phyloP scores from a whole-genome alignment of 2,113 vertebrate genomes.

The Synodontis membranacea region DNA sequence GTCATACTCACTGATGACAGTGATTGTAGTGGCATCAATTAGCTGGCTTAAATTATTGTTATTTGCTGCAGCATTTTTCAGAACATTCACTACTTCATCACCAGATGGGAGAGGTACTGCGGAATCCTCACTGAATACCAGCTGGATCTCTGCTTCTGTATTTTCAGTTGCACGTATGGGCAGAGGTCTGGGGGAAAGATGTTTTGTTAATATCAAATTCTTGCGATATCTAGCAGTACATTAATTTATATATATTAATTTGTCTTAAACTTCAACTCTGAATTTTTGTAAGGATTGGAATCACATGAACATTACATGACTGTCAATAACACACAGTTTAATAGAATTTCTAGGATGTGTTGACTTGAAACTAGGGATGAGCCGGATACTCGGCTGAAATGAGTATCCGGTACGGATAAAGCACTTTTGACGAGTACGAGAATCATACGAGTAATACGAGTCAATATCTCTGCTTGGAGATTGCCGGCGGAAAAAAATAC shows the following conservation, averaged over 20 bases:
- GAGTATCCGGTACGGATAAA: too few species aligned
- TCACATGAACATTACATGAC: neutral
- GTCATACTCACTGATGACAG: conserved; percentile 30
- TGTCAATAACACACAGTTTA: neutral
- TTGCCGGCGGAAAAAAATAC: too few species aligned
- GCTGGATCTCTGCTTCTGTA: conserved; percentile 21
- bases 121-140: conserved; percentile 26
- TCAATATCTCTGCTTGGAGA: too few species aligned
- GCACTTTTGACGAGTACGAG: too few species aligned
- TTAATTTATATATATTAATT: too few species aligned
- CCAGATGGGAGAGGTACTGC: neutral
- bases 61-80: neutral
- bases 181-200: neutral
- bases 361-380: too few species aligned
- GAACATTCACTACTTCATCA: neutral
- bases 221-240: too few species aligned
- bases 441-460: too few species aligned
- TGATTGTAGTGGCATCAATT: neutral
- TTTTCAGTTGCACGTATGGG: neutral
- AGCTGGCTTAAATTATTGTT: neutral
- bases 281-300: neutral
- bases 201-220: too few species aligned
- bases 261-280: too few species aligned
- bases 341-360: neutral
- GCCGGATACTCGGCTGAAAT: too few species aligned